phyloP scores from a whole-genome alignment of 2,888 invertebrate species.

The Netelia virgata region DNA sequence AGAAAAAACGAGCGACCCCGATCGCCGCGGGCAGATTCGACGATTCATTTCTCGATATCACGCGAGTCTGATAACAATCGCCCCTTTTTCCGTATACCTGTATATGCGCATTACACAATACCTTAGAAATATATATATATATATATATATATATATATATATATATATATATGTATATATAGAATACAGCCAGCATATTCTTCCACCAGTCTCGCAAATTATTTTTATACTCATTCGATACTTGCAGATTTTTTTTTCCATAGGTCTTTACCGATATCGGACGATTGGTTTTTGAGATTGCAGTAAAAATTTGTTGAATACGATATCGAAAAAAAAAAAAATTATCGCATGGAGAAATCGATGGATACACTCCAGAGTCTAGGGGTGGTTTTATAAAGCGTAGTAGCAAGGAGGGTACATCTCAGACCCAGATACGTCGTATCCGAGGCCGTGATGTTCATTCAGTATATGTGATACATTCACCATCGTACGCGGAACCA shows the following conservation, averaged over 20 bases:
- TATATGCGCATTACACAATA: not conserved
- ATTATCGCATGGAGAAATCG: conserved; percentile 28
- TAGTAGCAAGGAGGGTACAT: not conserved
- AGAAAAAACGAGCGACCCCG: conserved; percentile 64
- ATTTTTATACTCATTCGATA: conserved; percentile 33
- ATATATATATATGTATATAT: not conserved
- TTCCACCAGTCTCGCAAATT: conserved; percentile 3
- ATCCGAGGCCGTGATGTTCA: conserved; percentile 2
- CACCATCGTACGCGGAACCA: conserved; percentile 17
- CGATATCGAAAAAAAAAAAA: conserved; percentile 18
- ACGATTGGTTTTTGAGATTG: conserved; percentile 14
- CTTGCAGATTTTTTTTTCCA: conserved; percentile 7
- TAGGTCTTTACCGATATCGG: not conserved
- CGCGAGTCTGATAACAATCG: conserved; percentile 65
- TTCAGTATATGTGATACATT: conserved; percentile 1
- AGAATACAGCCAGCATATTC: not conserved
- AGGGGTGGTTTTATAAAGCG: not conserved
- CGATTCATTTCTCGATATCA: conserved; percentile 67
- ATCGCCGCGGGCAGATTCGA: conserved; percentile 61
- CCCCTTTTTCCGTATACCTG: conserved; percentile 25
- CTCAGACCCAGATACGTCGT: conserved; percentile 18
- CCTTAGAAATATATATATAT: conserved; percentile 18
- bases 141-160: conserved; percentile 13
- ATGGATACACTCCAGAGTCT: not conserved
- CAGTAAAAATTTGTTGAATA: not conserved